phyloP scores from a whole-genome alignment of 1,140 invertebrate species.

The Choristoneura fumiferana region DNA sequence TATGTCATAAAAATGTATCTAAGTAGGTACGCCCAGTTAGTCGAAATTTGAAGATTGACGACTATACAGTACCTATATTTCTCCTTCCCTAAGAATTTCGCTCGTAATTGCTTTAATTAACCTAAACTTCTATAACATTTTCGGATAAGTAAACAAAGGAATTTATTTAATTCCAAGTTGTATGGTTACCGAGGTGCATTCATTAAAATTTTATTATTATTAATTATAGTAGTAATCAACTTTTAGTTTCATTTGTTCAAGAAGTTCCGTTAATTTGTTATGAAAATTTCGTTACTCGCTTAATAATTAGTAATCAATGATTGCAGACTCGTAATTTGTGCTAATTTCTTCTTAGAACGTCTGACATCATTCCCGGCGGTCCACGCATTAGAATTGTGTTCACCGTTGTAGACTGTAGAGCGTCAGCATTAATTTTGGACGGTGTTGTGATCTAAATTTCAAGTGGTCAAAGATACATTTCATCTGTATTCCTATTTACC shows the following conservation, averaged over 20 bases:
- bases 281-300: neutral
- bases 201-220: slow-evolving; percentile 29
- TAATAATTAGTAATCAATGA: neutral
- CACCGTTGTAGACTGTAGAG: slow-evolving; percentile 27
- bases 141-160: too few species aligned
- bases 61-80: too few species aligned
- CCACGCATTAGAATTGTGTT: slow-evolving; percentile 53
- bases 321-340: slow-evolving; percentile 28
- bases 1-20: too few species aligned
- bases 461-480: neutral
- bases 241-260: neutral
- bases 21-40: too few species aligned
- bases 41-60: too few species aligned
- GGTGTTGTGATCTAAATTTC: slow-evolving; percentile 16
- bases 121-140: too few species aligned
- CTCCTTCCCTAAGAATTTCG: too few species aligned
- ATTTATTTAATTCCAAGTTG: too few species aligned
- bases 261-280: neutral
- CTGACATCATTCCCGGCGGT: slow-evolving; percentile 59
- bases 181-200: too few species aligned
- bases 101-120: too few species aligned
- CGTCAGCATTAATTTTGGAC: slow-evolving; percentile 49
- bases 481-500: slow-evolving; percentile 1
- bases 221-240: too few species aligned
- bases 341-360: slow-evolving; percentile 50